Evolutionary conservation across 2,888 invertebrate species (phyloP).

Genomic region (Yponomeuta malinellus): DNA sequence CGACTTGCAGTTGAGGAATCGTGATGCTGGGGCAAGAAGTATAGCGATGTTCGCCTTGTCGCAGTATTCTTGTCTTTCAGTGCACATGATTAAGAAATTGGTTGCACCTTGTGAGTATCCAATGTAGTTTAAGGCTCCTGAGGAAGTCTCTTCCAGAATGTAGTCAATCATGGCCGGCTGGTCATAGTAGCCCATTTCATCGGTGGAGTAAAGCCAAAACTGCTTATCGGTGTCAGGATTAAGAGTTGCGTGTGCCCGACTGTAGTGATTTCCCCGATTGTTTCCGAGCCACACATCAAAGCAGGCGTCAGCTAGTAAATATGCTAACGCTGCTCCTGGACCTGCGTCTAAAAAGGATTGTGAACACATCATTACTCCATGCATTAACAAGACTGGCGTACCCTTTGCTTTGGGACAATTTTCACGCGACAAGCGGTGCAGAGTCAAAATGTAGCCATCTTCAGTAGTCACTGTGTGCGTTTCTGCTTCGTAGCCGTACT

Average conservation of each 20-base stretch:
- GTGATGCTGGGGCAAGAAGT: neutral
- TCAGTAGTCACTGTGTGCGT: conserved; percentile 12
- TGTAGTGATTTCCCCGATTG: conserved; percentile 9
- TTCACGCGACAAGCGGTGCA: neutral
- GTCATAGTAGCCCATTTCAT: conserved; percentile 16
- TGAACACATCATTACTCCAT: conserved; percentile 11
- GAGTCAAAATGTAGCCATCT: conserved; percentile 12
- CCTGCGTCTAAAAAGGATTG: conserved; percentile 14
- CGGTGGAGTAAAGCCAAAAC: conserved; percentile 15
- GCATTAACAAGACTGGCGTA: conserved; percentile 13
- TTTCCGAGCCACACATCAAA: conserved; percentile 8
- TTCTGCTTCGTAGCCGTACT: conserved; percentile 2
- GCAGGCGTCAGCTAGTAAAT: neutral
- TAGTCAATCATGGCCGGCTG: conserved; percentile 12
- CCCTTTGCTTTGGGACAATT: neutral
- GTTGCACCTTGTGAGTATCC: conserved; percentile 16
- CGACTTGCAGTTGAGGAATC: neutral
- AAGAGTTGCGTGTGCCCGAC: neutral
- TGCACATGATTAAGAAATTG: conserved; percentile 9
- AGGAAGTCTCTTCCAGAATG: neutral
- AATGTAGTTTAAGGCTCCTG: conserved; percentile 6
- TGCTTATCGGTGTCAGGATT: conserved; percentile 12
- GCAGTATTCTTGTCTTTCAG: conserved; percentile 3
- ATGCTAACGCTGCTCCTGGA: neutral
- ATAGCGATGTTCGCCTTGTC: neutral